phyloP scores from a whole-genome alignment of 2,797 vertebrate species.

The Danio aesculapii region DNA sequence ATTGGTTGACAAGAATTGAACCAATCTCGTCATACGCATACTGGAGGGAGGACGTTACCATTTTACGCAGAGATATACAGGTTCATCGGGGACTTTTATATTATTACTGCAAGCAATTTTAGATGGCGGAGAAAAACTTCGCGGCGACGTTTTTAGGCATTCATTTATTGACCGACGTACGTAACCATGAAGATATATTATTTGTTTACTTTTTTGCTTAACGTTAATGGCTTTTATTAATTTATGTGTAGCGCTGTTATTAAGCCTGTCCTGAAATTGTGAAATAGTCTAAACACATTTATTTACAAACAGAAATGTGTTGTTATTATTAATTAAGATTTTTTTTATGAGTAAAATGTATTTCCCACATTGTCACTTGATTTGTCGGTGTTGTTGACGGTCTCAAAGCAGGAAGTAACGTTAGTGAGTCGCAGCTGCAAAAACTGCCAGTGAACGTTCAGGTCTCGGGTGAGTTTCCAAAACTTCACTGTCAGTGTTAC shows the following conservation, averaged over 20 bases:
- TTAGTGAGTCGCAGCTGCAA: background rate
- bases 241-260: background rate
- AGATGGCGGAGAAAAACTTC: background rate
- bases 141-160: background rate
- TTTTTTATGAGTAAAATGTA: background rate
- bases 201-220: background rate
- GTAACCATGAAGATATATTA: background rate
- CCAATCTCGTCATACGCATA: background rate
- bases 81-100: conserved; percentile 7
- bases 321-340: background rate
- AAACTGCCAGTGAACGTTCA: background rate
- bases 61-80: background rate
- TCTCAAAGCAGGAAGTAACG: conserved; percentile 34
- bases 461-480: conserved; percentile 5
- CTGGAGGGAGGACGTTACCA: background rate
- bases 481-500: background rate
- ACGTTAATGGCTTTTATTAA: background rate
- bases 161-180: background rate
- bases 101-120: background rate
- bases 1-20: conserved; percentile 22
- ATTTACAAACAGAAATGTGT: background rate
- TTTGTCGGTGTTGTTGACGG: background rate
- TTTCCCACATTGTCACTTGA: background rate
- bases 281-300: background rate
- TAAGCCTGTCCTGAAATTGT: background rate